A percentile compares a stretch with the other conserved stretches of the same genome.
Conservation (phyloP, 1,140 invertebrate species). For the Cotesia typhae region DNA sequence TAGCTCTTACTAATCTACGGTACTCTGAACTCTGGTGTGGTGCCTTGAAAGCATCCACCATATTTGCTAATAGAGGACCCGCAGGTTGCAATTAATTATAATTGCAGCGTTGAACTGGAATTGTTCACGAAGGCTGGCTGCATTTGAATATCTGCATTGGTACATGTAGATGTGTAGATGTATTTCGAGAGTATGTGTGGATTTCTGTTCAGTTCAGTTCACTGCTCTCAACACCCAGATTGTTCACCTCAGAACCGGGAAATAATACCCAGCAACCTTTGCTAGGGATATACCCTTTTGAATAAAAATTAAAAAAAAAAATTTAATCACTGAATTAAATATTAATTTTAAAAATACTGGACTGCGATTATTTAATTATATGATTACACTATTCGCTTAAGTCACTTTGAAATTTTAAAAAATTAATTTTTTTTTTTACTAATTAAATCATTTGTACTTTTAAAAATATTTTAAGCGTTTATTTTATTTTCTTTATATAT, state of each 20-base stretch:
- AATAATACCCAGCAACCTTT: conserved; percentile 30
- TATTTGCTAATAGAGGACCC: conserved; percentile 32
- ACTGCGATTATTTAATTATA: too few relatives aligned
- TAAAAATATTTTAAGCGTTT: too few relatives aligned
- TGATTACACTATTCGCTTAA: too few relatives aligned
- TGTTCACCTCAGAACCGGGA: conserved; percentile 42
- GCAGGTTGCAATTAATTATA: conserved; percentile 46
- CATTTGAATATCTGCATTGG: background rate
- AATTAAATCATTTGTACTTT: too few relatives aligned
- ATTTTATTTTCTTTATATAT: too few relatives aligned
- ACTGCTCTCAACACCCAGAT: conserved; percentile 42
- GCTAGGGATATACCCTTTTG: background rate
- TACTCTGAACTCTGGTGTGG: too few relatives aligned
- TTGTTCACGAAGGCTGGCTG: conserved; percentile 37
- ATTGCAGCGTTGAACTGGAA: conserved; percentile 41
- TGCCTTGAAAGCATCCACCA: conserved; percentile 27
- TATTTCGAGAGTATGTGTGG: background rate
- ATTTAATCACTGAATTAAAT: background rate
- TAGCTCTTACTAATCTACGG: conserved; percentile 11
- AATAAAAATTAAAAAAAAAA: background rate
- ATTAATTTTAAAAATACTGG: too few relatives aligned
- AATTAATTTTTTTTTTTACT: too few relatives aligned
- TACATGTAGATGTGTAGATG: conserved; percentile 1
- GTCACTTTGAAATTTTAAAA: too few relatives aligned
- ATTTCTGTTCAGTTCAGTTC: conserved; percentile 32